Evolutionary conservation across 2,888 invertebrate species (phyloP), one percentile per base, ranked within the genome.

Genomic region (Acheta domesticus): DNA sequence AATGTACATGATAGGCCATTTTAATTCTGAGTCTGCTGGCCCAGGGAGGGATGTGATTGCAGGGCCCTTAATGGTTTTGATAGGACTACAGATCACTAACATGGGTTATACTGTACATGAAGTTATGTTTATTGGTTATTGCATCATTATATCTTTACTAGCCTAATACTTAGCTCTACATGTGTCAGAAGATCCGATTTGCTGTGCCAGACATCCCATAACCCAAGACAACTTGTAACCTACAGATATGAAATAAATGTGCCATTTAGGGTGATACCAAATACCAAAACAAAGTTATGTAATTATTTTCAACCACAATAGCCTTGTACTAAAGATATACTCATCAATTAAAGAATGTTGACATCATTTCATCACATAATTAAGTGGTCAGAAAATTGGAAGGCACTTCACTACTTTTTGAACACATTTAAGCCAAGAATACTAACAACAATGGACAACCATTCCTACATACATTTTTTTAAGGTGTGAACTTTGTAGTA

Each of bases 201-300:
- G 79, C 82, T 79, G 80, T 79, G 79, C 81, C 82, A 82, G 81
- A 81, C 80, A 79, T 82, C 80, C 80, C 78, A 75, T 80, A 82
- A 82, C 80, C 78, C 77, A 79, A 79, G 77, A 74, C 48, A 75
- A 48, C 50, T 78, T 73, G 21, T 50, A 49, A 79, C 79, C 79
- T 81, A 83, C 81, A 83, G 83, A 83, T 83, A 80, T 82, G 79
- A 82, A 82, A 82, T 82, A 84, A 83, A 87, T 85, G 86, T 92
- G 93, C 93, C 92, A 91, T 90, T 91, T 91, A 92, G 92, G 93
- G 93, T 92, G 91, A 90, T 89, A 92, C 92, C 92, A 90, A 81
- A 80, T 80, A 81, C 81, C 81, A 81, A 82, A 81, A 81, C 79
- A 78, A 82, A 82, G 80, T 81, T 80, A 21, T 77, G 75, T 49